A percentile compares a stretch with the other conserved stretches of the same genome.
These are phyloP conservation scores for Blastomussa wellsi DNA, from an alignment of 92 coral and sea anemone genomes.

Conservation along the genomic window DNA sequence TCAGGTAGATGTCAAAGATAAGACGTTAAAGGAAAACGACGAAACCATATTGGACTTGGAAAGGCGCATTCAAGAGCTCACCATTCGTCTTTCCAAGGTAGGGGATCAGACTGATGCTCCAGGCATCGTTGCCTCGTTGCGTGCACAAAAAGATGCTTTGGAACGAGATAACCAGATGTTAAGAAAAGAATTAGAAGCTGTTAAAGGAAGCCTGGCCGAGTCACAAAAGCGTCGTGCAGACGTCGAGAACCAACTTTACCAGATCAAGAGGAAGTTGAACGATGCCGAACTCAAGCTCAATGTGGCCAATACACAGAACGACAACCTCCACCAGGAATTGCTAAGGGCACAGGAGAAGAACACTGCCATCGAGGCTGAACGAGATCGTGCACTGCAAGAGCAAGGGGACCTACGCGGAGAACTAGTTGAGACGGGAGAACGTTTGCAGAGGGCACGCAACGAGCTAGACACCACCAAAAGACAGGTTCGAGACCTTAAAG, in stretches of 20 bases:
- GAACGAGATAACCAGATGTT: conserved; percentile 94
- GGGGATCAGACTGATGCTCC: conserved; percentile 92
- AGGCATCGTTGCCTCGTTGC: conserved; percentile 81
- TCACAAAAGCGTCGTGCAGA: conserved; percentile 80
- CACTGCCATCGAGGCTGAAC: conserved; percentile 75
- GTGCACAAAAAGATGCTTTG: conserved; percentile 78
- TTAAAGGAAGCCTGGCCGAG: conserved; percentile 63
- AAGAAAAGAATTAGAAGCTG: conserved; percentile 76
- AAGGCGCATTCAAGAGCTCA: conserved; percentile 76
- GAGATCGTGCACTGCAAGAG: conserved; percentile 78
- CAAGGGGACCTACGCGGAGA: conserved; percentile 85
- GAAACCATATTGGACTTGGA: conserved; percentile 88
- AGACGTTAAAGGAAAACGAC: conserved; percentile 75
- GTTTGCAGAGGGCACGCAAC: conserved; percentile 60
- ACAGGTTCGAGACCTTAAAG: conserved; percentile 64
- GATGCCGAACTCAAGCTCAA: conserved; percentile 72
- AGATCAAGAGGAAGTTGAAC: conserved; percentile 73
- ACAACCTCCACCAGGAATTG: conserved; percentile 83
- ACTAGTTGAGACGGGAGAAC: conserved; percentile 66
- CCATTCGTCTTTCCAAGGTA: conserved; percentile 71
- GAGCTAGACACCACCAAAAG: conserved; percentile 68
- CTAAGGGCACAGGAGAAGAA: conserved; percentile 82
- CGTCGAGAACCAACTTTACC: conserved; percentile 75
- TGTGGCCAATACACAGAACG: conserved; percentile 74
- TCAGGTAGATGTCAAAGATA: conserved; percentile 63